Evolutionary conservation across 2,113 vertebrate genomes (phyloP).

Genomic region (Prunella himalayana): DNA sequence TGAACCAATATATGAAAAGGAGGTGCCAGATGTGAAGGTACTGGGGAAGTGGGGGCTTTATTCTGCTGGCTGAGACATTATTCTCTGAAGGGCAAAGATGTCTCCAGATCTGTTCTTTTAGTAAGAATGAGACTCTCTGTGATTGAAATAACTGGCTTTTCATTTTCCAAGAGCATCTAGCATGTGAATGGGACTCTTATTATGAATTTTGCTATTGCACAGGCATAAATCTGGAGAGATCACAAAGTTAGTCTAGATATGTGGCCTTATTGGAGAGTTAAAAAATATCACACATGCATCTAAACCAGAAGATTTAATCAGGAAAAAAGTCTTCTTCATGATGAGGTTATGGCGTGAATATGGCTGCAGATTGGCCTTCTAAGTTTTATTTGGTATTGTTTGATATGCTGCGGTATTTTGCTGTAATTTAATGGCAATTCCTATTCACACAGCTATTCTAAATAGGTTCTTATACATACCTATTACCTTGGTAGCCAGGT

Average conservation of each 20-base stretch:
- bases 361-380: background rate
- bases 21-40: background rate
- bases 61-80: background rate
- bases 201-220: background rate
- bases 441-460: background rate
- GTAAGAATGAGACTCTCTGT: background rate
- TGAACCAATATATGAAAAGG: background rate
- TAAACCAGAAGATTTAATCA: background rate
- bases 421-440: conserved; percentile 23
- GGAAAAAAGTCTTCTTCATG: background rate
- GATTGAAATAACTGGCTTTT: background rate
- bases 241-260: background rate
- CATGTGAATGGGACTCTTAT: background rate
- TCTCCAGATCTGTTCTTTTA: background rate
- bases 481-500: background rate
- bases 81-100: background rate
- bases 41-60: background rate
- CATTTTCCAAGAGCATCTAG: background rate
- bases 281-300: background rate
- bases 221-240: background rate
- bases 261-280: background rate
- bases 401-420: conserved; percentile 1
- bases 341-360: background rate
- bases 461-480: conserved; percentile 4
- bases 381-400: conserved; percentile 26